phyloP scores from a whole-genome alignment of 2,797 vertebrate genomes.

The Pterois miles region DNA sequence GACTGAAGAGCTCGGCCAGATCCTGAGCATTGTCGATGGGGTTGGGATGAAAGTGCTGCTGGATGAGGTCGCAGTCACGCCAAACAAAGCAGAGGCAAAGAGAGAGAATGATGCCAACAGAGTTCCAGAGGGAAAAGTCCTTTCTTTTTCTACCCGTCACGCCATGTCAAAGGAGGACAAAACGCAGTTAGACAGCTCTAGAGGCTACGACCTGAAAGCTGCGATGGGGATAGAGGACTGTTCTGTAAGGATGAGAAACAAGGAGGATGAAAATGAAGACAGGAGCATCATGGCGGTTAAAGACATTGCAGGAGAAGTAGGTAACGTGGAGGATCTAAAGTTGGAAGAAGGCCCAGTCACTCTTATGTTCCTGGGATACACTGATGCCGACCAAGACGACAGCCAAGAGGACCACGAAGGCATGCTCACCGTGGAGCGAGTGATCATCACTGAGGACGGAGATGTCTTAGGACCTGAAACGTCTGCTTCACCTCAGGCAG shows the following conservation, averaged over 20 bases:
- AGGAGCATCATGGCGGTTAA: background rate
- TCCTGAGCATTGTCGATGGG: slow-evolving; percentile 67
- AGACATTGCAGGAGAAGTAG: slow-evolving; percentile 21
- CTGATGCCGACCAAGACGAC: slow-evolving; percentile 39
- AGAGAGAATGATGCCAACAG: background rate
- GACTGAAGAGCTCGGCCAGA: slow-evolving; percentile 72
- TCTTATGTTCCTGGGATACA: slow-evolving; percentile 80
- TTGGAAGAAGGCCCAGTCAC: slow-evolving; percentile 68
- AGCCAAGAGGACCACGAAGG: slow-evolving; percentile 38
- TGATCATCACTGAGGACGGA: slow-evolving; percentile 76
- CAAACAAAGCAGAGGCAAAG: slow-evolving; percentile 7
- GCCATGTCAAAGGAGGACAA: slow-evolving; percentile 1
- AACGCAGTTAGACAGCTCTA: background rate
- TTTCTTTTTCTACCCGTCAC: background rate
- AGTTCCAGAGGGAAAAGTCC: background rate
- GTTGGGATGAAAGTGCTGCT: slow-evolving; percentile 70
- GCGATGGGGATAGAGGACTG: slow-evolving; percentile 2
- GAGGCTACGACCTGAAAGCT: background rate
- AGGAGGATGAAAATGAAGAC: slow-evolving; percentile 21
- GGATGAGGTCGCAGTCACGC: slow-evolving; percentile 54
- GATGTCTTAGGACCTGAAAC: slow-evolving; percentile 48
- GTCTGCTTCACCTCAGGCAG: background rate
- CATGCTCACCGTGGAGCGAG: slow-evolving; percentile 74
- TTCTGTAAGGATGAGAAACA: background rate
- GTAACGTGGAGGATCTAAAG: slow-evolving; percentile 21